Base-by-base conservation (phyloP, 2,113 vertebrate species). In the Hiodon alosoides region DNA sequence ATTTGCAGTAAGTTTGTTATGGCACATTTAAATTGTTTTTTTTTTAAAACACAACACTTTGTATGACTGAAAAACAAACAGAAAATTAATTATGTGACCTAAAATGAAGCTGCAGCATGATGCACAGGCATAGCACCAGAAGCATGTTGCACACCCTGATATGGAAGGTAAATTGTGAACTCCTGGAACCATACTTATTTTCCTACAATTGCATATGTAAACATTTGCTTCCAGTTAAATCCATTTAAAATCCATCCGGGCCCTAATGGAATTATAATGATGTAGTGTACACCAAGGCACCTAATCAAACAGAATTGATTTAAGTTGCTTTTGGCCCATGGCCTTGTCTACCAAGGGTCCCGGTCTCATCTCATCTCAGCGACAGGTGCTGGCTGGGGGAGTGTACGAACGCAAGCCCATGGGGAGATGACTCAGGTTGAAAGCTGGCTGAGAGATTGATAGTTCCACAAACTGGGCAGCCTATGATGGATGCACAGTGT, bases 261-360 rank as follows among this genome's bases (percentile, higher is more conserved):
- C 53, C 77, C 85, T 89, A 90, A 91, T 89, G 84, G 85, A 91
- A 89, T 91, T 88, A 88, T 89, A 89, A 90, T 89, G 85, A 89
- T 88, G 85, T 80, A 86, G 84, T 87, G 84, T 87, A 85, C 79
- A 78, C 79, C 17, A 67, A 78, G 79, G 85, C 83, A 86, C 86
- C 84, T 84, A 86, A 89, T 90, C 86, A 89, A 90, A 89, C 79
- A 73, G 76, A 86, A 91, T 90, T 86, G 87, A 91, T 91, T 89
- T 83, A 87, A 85, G 83, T 81, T 82, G 76, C 80, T 79, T 86
- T 83, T 87, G 84, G 84, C 84, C 70, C 72, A 13, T 65, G 76
- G 82, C 83, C 82, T 76, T 82, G 31, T n/a, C 59, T 69, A 81
- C 83, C 81, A 62, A 82, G 77, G 79, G 81, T 83, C 77, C 51